These are phyloP conservation scores for Platichthys flesus DNA, from an alignment of 2,113 vertebrate species.

Conservation along the genomic window DNA sequence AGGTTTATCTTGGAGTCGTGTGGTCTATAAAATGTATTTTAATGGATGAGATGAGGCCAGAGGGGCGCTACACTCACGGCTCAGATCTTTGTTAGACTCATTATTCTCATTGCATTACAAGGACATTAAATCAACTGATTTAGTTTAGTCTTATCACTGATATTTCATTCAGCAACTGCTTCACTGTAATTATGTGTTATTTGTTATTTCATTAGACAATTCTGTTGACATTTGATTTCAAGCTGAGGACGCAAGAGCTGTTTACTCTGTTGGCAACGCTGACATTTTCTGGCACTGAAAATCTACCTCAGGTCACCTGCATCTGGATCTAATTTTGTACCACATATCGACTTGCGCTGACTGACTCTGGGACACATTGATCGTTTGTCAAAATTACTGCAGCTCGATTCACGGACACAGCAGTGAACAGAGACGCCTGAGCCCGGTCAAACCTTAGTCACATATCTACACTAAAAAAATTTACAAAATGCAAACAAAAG, in stretches of 20 bases:
- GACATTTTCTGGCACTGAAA: background rate
- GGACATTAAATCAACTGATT: background rate
- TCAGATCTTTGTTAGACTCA: background rate
- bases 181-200: background rate
- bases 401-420: too few relatives aligned
- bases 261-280: background rate
- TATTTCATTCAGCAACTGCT: background rate
- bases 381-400: background rate
- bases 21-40: conserved; percentile 16
- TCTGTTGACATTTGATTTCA: background rate
- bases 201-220: background rate
- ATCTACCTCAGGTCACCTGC: background rate
- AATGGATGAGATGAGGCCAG: conserved; percentile 8
- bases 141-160: background rate
- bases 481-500: too few relatives aligned
- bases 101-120: background rate
- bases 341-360: background rate
- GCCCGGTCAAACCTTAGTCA: too few relatives aligned
- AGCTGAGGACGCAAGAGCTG: too few relatives aligned
- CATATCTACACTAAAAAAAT: too few relatives aligned
- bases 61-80: background rate
- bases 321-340: background rate
- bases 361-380: background rate
- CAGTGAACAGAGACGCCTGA: background rate
- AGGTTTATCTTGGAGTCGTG: conserved; percentile 34